Base-by-base conservation (phyloP, 2,888 invertebrate species). In the Lepidochrysops patricia region DNA sequence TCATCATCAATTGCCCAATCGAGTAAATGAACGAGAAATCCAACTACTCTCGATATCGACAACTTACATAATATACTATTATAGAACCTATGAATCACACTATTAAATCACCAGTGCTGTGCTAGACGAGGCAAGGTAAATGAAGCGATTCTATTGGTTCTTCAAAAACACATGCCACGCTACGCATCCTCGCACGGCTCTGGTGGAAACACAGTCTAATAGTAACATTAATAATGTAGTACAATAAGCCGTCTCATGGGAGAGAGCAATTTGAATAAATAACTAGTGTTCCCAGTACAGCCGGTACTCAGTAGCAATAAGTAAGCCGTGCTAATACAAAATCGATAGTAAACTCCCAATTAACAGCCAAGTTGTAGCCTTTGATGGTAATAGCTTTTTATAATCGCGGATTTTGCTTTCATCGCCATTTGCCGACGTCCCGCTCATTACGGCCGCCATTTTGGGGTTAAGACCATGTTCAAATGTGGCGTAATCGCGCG, bases 301-400 rank as follows among this genome's bases (percentile, higher is more conserved):
- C 73, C 72, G 79, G 77, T 77, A 79, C 79, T 71, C 67, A 70
- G 76, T 74, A 73, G 78, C 74, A 80, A 79, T 72, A 68, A 70
- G 66, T 70, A 71, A 80, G 80, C 80, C 79, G 79, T 72, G 69
- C 69, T 85, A 84, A 85, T 85, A 86, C 84, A 84, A 86, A 86
- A 86, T 86, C 86, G 77, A 86, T 86, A 67, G 73, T 81, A 79
- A 82, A 79, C 80, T 2, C 68, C 72, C 78, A 82, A 84, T 86
- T 86, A 86, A 85, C 84, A 80, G 77, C 71, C 68, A 74, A 71
- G 68, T 69, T 70, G 63, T 60, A 66, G 61, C 66, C 65, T 64
- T 67, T 66, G 64, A 66, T 64, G 60, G 57, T 60, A 19, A 57
- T 49, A 37, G 56, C 7, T 58, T 58, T 60, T 63, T 49, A 60